Percentiles rank a stretch among this genome's conserved stretches.
phyloP scores from a whole-genome alignment of 2,888 invertebrate genomes.

The Lepidocyrtoides sp. region DNA sequence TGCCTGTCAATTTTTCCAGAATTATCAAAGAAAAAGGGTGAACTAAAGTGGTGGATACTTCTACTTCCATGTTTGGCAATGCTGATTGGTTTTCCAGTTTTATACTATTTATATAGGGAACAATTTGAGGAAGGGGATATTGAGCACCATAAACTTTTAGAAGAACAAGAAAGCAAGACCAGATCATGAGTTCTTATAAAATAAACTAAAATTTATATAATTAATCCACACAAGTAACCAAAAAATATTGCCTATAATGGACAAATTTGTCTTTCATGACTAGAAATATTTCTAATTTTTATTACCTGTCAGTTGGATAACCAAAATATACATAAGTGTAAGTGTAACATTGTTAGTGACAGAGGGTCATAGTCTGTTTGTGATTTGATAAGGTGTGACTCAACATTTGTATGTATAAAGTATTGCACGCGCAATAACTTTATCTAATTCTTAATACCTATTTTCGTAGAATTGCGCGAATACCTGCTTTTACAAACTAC shows the following conservation, averaged over 20 bases:
- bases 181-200: constrained; percentile 11
- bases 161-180: background rate
- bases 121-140: constrained; percentile 65
- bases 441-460: background rate
- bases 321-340: no score
- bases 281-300: background rate
- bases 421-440: background rate
- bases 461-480: background rate
- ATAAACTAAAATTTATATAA: background rate
- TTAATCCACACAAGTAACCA: background rate
- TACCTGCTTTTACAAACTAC: background rate
- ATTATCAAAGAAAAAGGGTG: constrained; percentile 60
- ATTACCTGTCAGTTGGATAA: no score
- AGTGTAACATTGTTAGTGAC: background rate
- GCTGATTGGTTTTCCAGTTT: constrained; percentile 82
- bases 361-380: background rate
- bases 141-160: constrained; percentile 8
- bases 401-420: background rate
- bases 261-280: background rate
- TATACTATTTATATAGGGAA: constrained; percentile 81
- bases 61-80: constrained; percentile 82
- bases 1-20: constrained; percentile 41
- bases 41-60: constrained; percentile 84
- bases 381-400: background rate
- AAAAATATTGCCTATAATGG: background rate